A percentile compares a stretch with the other conserved stretches of the same genome.
Evolutionary conservation across 2,888 invertebrate genomes (phyloP).

Genomic region (Apocheima hispidaria): DNA sequence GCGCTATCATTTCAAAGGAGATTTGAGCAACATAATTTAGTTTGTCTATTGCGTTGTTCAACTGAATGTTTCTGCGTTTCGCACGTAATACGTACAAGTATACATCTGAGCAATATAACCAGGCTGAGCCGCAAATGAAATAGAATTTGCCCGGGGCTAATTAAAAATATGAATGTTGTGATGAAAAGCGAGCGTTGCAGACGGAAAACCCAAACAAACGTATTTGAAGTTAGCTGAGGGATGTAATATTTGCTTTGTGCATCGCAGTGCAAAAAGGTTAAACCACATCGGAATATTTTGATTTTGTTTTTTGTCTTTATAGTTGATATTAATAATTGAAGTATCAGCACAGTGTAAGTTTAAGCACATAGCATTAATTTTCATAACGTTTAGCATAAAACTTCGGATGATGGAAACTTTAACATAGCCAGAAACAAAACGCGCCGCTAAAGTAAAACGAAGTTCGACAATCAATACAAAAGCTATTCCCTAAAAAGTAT

Average conservation of each 20-base stretch:
- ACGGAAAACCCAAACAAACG: slow-evolving; percentile 53
- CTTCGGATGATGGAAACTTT: background rate
- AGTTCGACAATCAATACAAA: background rate
- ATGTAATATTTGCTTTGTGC: slow-evolving; percentile 42
- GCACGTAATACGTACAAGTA: slow-evolving; percentile 67
- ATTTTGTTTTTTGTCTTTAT: background rate
- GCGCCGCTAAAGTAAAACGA: too few relatives aligned
- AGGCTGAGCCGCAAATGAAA: slow-evolving; percentile 74
- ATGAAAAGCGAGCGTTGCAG: slow-evolving; percentile 56
- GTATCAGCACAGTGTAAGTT: too few relatives aligned
- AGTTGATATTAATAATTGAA: background rate
- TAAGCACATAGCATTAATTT: too few relatives aligned
- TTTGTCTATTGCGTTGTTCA: slow-evolving; percentile 59
- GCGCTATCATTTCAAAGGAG: slow-evolving; percentile 63
- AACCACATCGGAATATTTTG: slow-evolving; percentile 4
- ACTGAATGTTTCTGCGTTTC: slow-evolving; percentile 76
- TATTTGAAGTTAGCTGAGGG: slow-evolving; percentile 41
- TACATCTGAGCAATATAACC: slow-evolving; percentile 51
- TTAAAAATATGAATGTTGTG: slow-evolving; percentile 68
- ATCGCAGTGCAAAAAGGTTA: slow-evolving; percentile 19
- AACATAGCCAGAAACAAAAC: background rate
- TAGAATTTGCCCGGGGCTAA: slow-evolving; percentile 73
- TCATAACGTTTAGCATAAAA: too few relatives aligned
- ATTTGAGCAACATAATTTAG: slow-evolving; percentile 63
- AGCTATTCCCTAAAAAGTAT: too few relatives aligned